Conservation (phyloP, 2,113 vertebrate species). For the Semicossyphus pulcher region DNA sequence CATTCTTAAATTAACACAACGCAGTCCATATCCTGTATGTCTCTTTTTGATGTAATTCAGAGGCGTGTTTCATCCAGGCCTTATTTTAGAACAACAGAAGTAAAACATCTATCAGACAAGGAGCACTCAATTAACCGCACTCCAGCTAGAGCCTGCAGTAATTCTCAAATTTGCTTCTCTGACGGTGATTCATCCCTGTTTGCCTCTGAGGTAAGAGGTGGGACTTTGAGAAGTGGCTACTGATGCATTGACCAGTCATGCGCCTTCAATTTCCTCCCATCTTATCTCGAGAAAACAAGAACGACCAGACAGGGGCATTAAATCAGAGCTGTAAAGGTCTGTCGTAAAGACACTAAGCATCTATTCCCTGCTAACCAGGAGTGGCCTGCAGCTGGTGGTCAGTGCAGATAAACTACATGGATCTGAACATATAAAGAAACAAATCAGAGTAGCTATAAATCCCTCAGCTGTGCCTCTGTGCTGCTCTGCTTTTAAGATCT, state of each 20-base stretch:
- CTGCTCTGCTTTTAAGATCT: constrained; percentile 21
- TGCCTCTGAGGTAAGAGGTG: constrained; percentile 54
- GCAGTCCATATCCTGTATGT: neutral
- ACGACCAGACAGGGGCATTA: constrained; percentile 48
- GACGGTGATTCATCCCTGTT: constrained; percentile 66
- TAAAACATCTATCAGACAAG: constrained; percentile 26
- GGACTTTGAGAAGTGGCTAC: constrained; percentile 47
- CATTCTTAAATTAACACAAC: constrained; percentile 51
- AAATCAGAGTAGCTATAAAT: constrained; percentile 7
- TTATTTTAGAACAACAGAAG: constrained; percentile 44
- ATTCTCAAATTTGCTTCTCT: constrained; percentile 51
- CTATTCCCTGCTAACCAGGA: constrained; percentile 13
- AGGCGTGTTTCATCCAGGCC: constrained; percentile 11
- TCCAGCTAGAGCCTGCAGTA: constrained; percentile 51
- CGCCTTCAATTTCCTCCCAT: constrained; percentile 57
- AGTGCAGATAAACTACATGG: constrained; percentile 20
- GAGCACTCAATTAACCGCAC: constrained; percentile 59
- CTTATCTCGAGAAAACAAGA: constrained; percentile 52
- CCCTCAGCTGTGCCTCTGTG: constrained; percentile 3
- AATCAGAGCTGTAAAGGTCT: constrained; percentile 55
- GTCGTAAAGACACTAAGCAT: constrained; percentile 15
- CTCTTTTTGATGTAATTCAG: constrained; percentile 27
- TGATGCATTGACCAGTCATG: constrained; percentile 55
- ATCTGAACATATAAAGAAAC: constrained; percentile 20
- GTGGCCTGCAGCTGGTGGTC: constrained; percentile 35